Evolutionary conservation across 2,888 invertebrate species (phyloP), one percentile per base, ranked within the genome.

Genomic region (Diloba caeruleocephala): DNA sequence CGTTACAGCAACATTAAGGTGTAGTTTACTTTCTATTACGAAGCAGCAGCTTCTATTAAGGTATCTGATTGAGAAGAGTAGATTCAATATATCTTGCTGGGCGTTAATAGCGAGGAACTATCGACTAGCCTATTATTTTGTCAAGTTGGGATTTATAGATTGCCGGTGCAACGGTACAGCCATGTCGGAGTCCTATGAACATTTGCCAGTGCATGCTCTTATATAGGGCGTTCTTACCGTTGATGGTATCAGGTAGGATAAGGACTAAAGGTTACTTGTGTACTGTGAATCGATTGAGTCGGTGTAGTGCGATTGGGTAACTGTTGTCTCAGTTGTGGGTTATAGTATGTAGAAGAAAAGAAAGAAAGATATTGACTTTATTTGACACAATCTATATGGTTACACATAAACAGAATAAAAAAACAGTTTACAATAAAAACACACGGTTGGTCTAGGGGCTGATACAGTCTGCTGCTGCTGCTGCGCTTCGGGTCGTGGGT

Each of bases 71-170:
- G 91, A 89, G 89, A 87, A 76, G 87, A 85, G 83, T 78, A 85
- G 84, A 84, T 81, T 83, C 88, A 87, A 92, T 92, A 93, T 92
- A 92, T 93, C 92, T 92, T 88, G 80, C 78, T 74, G 79, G 88
- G 90, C 92, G 92, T 93, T 92, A 93, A 93, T 92, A 89, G 92
- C 89, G 81, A 81, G 79, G 84, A 86, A 85, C 83, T 86, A 90
- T 89, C 89, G 87, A 76, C 82, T 83, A 83, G 81, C 87, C 92
- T 92, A 93, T 93, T 93, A 93, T 93, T 93, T 92, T 93, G 92
- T 92, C 92, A 92, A 91, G 92, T 78, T 67, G 81, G 82, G 86
- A 93, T 93, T 93, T 93, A 93, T 93, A 87, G 92, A 87, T 87
- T 82, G 83, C 71, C 73, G 79, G 71, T 64, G 53, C 89, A 93